Conservation (phyloP, 2,113 vertebrate species). For the Butorides virescens region DNA sequence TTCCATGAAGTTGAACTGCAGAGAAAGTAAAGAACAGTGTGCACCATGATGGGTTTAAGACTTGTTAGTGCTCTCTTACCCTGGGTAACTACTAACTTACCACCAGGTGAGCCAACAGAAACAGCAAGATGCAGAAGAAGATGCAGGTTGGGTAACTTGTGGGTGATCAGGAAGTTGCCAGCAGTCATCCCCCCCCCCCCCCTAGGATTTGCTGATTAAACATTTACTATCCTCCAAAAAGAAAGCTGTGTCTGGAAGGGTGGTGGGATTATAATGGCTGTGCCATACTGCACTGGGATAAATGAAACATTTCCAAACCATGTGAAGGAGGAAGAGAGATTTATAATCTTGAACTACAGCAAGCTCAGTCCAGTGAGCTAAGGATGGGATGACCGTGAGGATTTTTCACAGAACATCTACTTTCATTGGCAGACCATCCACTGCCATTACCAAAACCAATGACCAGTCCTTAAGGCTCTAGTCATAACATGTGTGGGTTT, state of each 20-base stretch:
- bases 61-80: neutral
- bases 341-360: neutral
- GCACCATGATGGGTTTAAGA: neutral
- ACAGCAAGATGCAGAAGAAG: neutral
- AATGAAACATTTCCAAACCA: neutral
- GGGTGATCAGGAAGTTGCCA: neutral
- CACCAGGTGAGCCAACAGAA: neutral
- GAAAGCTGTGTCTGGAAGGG: neutral
- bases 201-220: neutral
- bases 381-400: neutral
- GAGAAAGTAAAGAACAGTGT: neutral
- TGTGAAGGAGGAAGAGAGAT: neutral
- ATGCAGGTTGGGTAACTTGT: neutral
- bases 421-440: neutral
- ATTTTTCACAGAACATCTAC: neutral
- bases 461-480: neutral
- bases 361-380: neutral
- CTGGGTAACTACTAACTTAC: neutral
- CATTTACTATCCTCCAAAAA: neutral
- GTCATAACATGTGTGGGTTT: neutral
- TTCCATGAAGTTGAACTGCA: neutral
- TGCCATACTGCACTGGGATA: neutral
- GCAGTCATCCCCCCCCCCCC: neutral
- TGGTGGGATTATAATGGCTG: neutral
- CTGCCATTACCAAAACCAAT: neutral